Evolutionary conservation across 2,797 vertebrate species (phyloP), one percentile per base, ranked within the genome.

Genomic region (Peromyscus nudipes): DNA sequence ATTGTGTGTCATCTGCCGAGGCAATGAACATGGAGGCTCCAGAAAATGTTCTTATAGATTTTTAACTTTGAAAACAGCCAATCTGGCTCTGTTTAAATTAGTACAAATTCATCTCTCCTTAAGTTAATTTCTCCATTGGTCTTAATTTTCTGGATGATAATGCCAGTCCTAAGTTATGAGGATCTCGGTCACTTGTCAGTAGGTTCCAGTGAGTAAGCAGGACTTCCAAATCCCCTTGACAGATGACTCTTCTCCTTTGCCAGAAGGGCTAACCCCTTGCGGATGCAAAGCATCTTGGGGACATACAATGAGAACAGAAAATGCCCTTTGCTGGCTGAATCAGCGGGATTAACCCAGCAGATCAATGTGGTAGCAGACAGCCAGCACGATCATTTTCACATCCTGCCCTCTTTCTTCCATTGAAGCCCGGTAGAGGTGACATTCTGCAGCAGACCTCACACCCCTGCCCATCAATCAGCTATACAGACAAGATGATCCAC

Each of bases 11-110:
- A 88, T 73, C 77, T 31, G 31, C n/a, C 6, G 34, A 84, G 11
- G 43, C 71, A 92, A 92, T 95, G 8, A 69, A 94, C 40, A 89
- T 4, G 17, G 2, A 1, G 29, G 67, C 60, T 80, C 37, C 67
- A 40, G 8, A 86, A 84, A 96, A 80, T 27, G 27, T 77, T 71
- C 46, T 81, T 31, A 57, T 1, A 2, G 12, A 84, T 69, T 52
- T 52, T 55, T 40, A 85, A 91, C 64, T 91, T 94, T 91, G 40
- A 31, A 96, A 97, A 77, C 0, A 89, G 34, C 23, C 67, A 71
- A 49, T 73, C 11, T 57, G 62, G 14, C 80, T 95, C 62, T 65
- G 43, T 57, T 89, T 92, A 65, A 60, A 27, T 46, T 76, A 52
- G 81, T 25, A 79, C 43, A 40, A 64, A 83, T 73, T 79, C 40